Conservation (phyloP, 2,888 invertebrate species). For the Agrilus biguttatus region DNA sequence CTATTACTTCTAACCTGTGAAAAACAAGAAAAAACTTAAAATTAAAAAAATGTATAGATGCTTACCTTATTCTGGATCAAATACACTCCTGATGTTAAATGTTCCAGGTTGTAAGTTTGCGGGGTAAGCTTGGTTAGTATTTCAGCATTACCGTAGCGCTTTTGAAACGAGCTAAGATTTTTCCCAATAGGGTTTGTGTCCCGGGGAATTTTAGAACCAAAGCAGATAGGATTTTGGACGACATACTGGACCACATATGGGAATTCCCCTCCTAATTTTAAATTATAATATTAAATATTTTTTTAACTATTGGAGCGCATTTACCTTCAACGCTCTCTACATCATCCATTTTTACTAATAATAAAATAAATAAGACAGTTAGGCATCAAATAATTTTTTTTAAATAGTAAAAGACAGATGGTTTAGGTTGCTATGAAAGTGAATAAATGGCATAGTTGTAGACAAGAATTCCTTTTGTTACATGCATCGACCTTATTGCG, state of each 20-base stretch:
- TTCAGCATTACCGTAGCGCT: conserved; percentile 12
- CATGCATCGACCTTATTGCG: no score
- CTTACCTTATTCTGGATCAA: conserved; percentile 18
- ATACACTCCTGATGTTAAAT: conserved; percentile 16
- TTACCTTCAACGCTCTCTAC: no score
- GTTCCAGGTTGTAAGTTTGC: conserved; percentile 16
- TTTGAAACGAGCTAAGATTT: conserved; percentile 19
- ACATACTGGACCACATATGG: conserved; percentile 24
- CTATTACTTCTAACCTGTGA: conserved; percentile 19
- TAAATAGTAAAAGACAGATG: no score
- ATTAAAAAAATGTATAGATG: not conserved
- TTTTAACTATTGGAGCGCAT: no score
- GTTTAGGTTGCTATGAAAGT: no score
- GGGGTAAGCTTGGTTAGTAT: conserved; percentile 15
- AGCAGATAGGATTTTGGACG: conserved; percentile 20
- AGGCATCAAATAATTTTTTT: no score
- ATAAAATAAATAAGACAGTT: not conserved
- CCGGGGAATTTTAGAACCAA: conserved; percentile 20
- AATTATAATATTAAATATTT: no score
- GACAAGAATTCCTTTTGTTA: no score
- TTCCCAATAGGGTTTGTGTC: conserved; percentile 20
- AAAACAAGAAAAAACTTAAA: not conserved
- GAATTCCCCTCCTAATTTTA: conserved; percentile 14
- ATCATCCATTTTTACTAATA: no score
- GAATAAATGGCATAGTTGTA: no score